Base-by-base conservation (phyloP, 2,797 vertebrate genomes). In the Thalassophryne amazonica region DNA sequence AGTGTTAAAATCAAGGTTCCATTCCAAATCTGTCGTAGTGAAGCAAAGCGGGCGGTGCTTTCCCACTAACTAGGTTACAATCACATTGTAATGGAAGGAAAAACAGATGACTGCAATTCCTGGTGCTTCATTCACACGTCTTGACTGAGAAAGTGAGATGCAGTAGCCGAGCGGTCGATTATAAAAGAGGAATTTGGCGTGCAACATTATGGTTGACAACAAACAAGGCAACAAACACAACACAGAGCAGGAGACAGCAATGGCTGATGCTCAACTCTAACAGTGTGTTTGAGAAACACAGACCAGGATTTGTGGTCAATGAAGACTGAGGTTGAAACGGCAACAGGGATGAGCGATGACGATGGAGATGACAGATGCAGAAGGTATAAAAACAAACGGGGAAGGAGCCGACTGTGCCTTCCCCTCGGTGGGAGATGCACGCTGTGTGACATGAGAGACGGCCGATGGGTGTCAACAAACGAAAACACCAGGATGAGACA, bases 351-450 rank as follows among this genome's bases (percentile, higher is more conserved):
- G 43, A 7, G 23, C 20, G 69, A 53, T 63, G 76, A 63, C 49
- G 66, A 71, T 71, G 76, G 60, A 69, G 68, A 66, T 80, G 73
- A 60, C 59, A 76, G 65, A 80, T 60, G 72, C 62, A 55, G 71
- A 40, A 46, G 45, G 63, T 49, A 58, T 60, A 50, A 66, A 62
- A 51, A 57, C 41, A 51, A 45, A 58, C 70, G 70, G 51, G 60
- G 49, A 16, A 20, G 20, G 56, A 33, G 36, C 25, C 49, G 69
- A 29, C 48, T 35, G 40, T 53, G 65, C 33, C 54, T 64, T 39
- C 22, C 45, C 18, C 36, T 15, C 52, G 37, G 47, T 61, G 25
- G 56, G 62, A 60, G 57, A 74, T 58, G 40, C 57, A 69, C 27
- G n/a, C n/a, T n/a, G n/a, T 41, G 69, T 46, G 66, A 51, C 60